phyloP scores from a whole-genome alignment of 1,140 invertebrate genomes.

The Drosophila nigromelanica region DNA sequence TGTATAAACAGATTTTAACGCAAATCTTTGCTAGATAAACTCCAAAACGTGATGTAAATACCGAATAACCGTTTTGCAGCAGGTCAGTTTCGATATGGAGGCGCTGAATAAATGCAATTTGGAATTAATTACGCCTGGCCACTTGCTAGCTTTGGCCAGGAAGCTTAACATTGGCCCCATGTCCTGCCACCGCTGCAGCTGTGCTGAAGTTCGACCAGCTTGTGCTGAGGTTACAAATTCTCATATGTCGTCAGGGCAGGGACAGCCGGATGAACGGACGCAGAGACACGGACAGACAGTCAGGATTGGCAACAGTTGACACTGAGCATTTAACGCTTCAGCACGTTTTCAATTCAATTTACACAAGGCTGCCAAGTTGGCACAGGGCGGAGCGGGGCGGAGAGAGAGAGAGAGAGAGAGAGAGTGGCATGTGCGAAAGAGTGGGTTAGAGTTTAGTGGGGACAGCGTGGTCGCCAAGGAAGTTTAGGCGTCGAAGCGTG shows the following conservation, averaged over 20 bases:
- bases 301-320: conserved; percentile 79
- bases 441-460: not conserved
- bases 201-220: conserved; percentile 53
- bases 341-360: conserved; percentile 84
- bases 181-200: conserved; percentile 9
- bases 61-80: conserved; percentile 13
- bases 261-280: conserved; percentile 5
- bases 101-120: conserved; percentile 62
- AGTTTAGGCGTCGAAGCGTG: conserved; percentile 75
- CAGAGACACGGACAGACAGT: conserved; percentile 12
- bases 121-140: conserved; percentile 67
- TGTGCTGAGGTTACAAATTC: conserved; percentile 81
- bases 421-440: not conserved
- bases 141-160: conserved; percentile 37
- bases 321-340: conserved; percentile 84
- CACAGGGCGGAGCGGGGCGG: not conserved
- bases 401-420: not conserved
- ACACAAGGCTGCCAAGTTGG: conserved; percentile 49
- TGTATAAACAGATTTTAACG: not conserved
- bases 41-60: conserved; percentile 15
- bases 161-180: conserved; percentile 7
- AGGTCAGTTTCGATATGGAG: conserved; percentile 22
- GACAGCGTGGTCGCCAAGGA: conserved; percentile 60
- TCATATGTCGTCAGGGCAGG: conserved; percentile 70
- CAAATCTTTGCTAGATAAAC: conserved; percentile 20